These are phyloP conservation scores for Halcyon badia DNA, from an alignment of 2,797 vertebrate species.

Conservation along the genomic window DNA sequence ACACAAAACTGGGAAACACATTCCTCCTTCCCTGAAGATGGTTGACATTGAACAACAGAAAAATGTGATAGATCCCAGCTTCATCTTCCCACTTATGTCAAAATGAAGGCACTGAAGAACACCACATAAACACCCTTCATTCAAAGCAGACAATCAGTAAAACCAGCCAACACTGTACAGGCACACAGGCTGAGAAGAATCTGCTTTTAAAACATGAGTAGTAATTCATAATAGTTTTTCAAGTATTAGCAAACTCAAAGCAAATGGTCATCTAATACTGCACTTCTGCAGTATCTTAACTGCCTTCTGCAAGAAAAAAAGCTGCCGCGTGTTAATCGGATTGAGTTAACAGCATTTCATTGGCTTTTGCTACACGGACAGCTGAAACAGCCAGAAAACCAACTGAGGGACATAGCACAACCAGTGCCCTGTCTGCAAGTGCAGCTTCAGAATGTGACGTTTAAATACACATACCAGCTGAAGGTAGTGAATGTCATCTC, in stretches of 20 bases:
- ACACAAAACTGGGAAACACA: not conserved
- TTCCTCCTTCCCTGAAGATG: conserved; percentile 8
- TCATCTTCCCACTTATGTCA: not conserved
- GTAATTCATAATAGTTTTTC: not conserved
- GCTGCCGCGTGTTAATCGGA: not conserved
- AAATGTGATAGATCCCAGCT: not conserved
- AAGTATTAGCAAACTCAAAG: not conserved
- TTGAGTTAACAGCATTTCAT: not conserved
- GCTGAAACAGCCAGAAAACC: not conserved
- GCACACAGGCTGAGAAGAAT: not conserved
- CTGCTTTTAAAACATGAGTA: not conserved
- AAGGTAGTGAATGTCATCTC: not conserved
- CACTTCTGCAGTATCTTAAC: not conserved
- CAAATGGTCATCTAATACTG: not conserved
- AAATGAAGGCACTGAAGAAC: not conserved
- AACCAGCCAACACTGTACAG: not conserved
- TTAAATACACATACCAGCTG: not conserved
- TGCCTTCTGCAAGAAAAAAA: not conserved
- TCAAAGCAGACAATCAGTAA: not conserved
- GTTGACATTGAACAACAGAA: not conserved
- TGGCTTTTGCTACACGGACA: not conserved
- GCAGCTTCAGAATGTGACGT: not conserved
- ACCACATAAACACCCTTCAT: not conserved
- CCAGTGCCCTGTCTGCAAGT: not conserved
- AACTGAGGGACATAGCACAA: accelerated